Evolutionary conservation across 1,140 invertebrate species (phyloP).

Genomic region (Cydia fagiglandana): DNA sequence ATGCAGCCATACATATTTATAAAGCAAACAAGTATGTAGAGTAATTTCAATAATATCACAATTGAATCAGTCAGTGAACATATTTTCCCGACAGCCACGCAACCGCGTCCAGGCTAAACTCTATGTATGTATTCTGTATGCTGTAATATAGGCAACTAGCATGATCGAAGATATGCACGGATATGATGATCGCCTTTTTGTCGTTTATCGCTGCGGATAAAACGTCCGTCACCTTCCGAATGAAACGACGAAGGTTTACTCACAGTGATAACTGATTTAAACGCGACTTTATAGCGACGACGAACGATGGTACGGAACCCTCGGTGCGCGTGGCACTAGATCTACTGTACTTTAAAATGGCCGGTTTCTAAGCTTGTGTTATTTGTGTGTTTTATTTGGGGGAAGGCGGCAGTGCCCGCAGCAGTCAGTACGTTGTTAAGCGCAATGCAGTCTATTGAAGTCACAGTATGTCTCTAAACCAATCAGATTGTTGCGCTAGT

Average conservation of each 20-base stretch:
- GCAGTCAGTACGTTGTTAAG: conserved; percentile 75
- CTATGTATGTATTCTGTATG: conserved; percentile 16
- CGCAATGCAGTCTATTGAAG: conserved; percentile 77
- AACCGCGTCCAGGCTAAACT: conserved; percentile 13
- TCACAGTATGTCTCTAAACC: conserved; percentile 75
- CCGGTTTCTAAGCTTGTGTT: conserved; percentile 63
- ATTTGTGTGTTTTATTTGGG: conserved; percentile 75
- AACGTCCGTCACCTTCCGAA: not conserved
- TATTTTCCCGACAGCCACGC: conserved; percentile 3
- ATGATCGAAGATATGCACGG: not conserved
- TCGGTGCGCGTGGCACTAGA: not conserved
- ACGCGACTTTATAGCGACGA: not conserved
- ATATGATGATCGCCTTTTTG: not conserved
- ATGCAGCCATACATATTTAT: not conserved
- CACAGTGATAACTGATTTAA: not conserved
- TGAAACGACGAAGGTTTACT: not conserved
- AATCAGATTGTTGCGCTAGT: conserved; percentile 75
- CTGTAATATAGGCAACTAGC: conserved; percentile 15
- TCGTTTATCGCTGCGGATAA: conserved; percentile 1
- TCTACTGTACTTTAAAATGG: conserved; percentile 32
- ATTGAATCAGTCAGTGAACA: not conserved
- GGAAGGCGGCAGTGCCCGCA: conserved; percentile 73
- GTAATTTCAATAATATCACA: not conserved
- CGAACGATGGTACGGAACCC: conserved; percentile 21
- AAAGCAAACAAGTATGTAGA: not conserved